Conservation (phyloP, 2,888 invertebrate species). For the Euproctis similis region DNA sequence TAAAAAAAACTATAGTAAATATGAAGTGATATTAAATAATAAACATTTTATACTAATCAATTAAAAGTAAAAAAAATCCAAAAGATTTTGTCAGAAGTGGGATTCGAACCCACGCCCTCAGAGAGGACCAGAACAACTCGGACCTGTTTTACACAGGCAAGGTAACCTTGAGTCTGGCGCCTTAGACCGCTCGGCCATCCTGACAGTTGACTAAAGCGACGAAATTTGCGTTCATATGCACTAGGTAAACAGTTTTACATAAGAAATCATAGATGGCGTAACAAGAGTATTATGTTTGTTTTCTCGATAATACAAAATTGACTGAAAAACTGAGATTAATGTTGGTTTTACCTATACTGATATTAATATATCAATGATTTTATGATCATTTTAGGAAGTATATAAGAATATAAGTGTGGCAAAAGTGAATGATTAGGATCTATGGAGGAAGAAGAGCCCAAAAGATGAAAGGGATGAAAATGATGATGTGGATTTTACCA, state of each 20-base stretch:
- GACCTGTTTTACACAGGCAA: constrained; percentile 80
- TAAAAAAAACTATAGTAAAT: background rate
- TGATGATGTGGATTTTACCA: too few species aligned
- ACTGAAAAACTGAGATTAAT: background rate
- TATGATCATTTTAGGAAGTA: too few species aligned
- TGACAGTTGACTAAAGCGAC: constrained; percentile 56
- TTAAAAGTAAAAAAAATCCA: constrained; percentile 26
- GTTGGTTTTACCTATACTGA: too few species aligned
- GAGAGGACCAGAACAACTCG: constrained; percentile 82
- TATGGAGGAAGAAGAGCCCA: too few species aligned
- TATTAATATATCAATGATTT: too few species aligned
- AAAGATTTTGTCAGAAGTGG: constrained; percentile 82
- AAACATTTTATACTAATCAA: constrained; percentile 1
- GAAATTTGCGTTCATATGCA: constrained; percentile 34
- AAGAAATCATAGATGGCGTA: constrained; percentile 36
- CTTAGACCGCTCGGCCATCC: constrained; percentile 94
- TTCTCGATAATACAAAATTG: background rate
- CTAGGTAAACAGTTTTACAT: constrained; percentile 7
- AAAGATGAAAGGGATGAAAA: too few species aligned
- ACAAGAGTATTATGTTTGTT: constrained; percentile 1
- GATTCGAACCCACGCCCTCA: constrained; percentile 89
- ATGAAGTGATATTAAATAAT: constrained; percentile 5
- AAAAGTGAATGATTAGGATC: too few species aligned
- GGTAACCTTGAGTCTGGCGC: constrained; percentile 79
- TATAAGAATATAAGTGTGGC: too few species aligned